Conservation (phyloP, 2,888 invertebrate species). For the Drosophila fulvimacula region DNA sequence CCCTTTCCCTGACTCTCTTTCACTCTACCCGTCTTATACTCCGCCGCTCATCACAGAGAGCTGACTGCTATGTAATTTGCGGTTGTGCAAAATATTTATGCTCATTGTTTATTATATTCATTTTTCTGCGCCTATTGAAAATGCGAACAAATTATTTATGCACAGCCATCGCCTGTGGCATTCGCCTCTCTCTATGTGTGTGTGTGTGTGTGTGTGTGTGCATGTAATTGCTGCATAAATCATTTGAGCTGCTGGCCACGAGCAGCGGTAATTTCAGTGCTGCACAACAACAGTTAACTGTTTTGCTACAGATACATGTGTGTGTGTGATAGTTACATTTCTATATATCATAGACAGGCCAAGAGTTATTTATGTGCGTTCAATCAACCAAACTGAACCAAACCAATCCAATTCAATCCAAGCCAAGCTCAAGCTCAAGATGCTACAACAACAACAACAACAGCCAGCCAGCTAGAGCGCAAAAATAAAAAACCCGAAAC, state of each 20-base stretch:
- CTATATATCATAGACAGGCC: conserved; percentile 43
- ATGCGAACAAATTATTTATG: conserved; percentile 72
- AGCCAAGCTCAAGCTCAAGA: conserved; percentile 17
- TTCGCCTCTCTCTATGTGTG: conserved; percentile 8
- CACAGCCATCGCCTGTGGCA: conserved; percentile 44
- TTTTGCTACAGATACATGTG: conserved; percentile 50
- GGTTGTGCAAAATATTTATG: conserved; percentile 65
- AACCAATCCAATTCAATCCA: conserved; percentile 23
- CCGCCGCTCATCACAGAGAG: conserved; percentile 27
- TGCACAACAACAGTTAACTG: conserved; percentile 60
- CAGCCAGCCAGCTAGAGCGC: conserved; percentile 6
- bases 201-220: conserved; percentile 28
- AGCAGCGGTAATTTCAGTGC: conserved; percentile 61
- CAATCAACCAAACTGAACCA: conserved; percentile 54
- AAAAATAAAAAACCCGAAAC: conserved; percentile 60
- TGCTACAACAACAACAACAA: conserved; percentile 17
- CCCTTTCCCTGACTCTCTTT: too few species aligned
- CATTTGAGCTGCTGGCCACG: conserved; percentile 65
- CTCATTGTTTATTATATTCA: conserved; percentile 71
- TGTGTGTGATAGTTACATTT: conserved; percentile 31
- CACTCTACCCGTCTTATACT: background rate
- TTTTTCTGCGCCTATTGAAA: conserved; percentile 56
- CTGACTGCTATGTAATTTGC: conserved; percentile 65
- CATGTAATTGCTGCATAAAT: conserved; percentile 75
- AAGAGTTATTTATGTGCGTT: conserved; percentile 57